These are phyloP conservation scores for Glaucidium brasilianum DNA, from an alignment of 2,113 vertebrate species.

Conservation along the genomic window DNA sequence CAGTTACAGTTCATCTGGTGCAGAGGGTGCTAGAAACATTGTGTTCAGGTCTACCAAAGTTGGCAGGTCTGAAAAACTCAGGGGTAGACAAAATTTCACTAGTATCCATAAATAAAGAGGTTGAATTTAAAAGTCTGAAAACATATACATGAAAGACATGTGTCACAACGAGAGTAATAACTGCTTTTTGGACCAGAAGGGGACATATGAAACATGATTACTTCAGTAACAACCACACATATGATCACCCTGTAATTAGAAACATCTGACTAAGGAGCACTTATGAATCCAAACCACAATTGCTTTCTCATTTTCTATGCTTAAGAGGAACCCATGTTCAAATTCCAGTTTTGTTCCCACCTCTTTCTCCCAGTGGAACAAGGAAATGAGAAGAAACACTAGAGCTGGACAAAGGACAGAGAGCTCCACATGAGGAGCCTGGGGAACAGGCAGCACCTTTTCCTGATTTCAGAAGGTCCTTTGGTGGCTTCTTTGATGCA, in stretches of 20 bases:
- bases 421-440: fast-evolving
- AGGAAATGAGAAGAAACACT: not conserved
- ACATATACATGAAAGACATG: not conserved
- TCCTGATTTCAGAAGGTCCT: not conserved
- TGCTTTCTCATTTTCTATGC: not conserved
- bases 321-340: not conserved
- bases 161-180: not conserved
- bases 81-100: not conserved
- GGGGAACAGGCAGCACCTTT: not conserved
- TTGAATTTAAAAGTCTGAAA: not conserved
- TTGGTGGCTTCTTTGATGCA: not conserved
- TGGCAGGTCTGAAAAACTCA: not conserved
- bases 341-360: not conserved
- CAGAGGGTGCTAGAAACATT: not conserved
- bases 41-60: fast-evolving
- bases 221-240: not conserved
- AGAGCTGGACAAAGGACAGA: not conserved
- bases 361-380: not conserved
- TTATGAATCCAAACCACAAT: not conserved
- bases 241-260: not conserved
- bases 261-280: not conserved
- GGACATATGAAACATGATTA: not conserved
- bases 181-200: not conserved
- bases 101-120: not conserved
- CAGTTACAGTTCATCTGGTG: not conserved